These are phyloP conservation scores for Dreissena rostriformis DNA, from an alignment of 1,140 invertebrate species.

Conservation along the genomic window DNA sequence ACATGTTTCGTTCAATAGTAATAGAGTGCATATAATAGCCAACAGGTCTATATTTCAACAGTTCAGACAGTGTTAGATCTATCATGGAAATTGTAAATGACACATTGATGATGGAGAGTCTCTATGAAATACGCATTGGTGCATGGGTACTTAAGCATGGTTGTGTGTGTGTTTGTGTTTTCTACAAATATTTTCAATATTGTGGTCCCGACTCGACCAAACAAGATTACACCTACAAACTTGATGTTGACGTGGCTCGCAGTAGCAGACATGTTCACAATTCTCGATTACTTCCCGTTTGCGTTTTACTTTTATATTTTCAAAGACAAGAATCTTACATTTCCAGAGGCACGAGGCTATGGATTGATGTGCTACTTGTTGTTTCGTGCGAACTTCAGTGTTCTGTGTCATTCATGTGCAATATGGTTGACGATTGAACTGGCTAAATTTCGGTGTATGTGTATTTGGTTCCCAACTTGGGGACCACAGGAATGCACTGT, in stretches of 20 bases:
- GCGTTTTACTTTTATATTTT: constrained; percentile 85
- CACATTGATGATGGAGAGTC: neutral
- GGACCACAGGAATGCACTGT: constrained; percentile 89
- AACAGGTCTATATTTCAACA: no score
- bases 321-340: constrained; percentile 59
- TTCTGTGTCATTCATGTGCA: constrained; percentile 94
- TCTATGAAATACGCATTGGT: constrained; percentile 76
- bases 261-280: constrained; percentile 92
- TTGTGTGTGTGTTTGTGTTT: constrained; percentile 93
- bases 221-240: constrained; percentile 92
- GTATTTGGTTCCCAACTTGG: constrained; percentile 88
- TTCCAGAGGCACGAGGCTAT: constrained; percentile 56
- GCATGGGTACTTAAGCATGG: constrained; percentile 87
- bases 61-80: no score
- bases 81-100: no score
- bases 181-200: constrained; percentile 95
- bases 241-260: constrained; percentile 91
- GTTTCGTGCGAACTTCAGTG: constrained; percentile 85
- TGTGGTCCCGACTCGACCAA: constrained; percentile 92
- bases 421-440: constrained; percentile 95
- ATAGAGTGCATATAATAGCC: no score
- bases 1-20: no score
- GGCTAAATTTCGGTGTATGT: constrained; percentile 95
- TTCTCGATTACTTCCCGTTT: constrained; percentile 93
- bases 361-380: constrained; percentile 69